Conservation (phyloP, 1,140 invertebrate species). For the Nasonia longicornis region DNA sequence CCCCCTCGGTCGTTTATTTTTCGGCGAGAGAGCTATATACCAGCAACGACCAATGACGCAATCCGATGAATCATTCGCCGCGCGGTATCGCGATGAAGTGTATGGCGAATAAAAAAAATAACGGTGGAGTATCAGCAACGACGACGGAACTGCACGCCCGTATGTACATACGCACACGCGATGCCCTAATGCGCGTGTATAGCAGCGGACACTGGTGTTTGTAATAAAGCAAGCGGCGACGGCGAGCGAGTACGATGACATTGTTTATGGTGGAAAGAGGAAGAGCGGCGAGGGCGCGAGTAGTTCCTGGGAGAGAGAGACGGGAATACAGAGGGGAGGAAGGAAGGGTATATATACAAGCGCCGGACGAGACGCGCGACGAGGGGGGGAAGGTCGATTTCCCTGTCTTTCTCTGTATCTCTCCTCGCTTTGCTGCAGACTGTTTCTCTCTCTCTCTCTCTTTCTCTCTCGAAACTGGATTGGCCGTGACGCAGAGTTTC, state of each 20-base stretch:
- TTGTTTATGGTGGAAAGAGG: background rate
- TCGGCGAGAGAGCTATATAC: background rate
- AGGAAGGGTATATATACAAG: conserved; percentile 8
- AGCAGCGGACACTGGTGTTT: background rate
- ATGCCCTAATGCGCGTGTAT: background rate
- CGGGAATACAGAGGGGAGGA: background rate
- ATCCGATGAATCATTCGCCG: conserved; percentile 38
- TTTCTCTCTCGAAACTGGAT: conserved; percentile 19
- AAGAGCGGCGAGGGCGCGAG: conserved; percentile 14
- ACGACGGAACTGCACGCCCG: background rate
- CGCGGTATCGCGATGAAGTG: background rate
- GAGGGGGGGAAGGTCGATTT: conserved; percentile 5
- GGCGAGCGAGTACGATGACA: conserved; percentile 4
- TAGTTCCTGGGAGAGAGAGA: background rate
- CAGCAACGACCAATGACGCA: conserved; percentile 23
- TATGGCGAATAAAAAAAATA: background rate
- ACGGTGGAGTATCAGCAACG: background rate
- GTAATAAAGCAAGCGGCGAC: background rate
- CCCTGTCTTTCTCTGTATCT: background rate
- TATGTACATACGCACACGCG: background rate
- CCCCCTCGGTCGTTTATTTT: background rate
- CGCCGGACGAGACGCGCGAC: background rate
- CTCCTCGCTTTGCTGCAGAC: background rate
- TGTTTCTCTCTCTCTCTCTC: background rate
- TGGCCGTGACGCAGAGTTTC: conserved; percentile 39